Percentiles rank a stretch among this genome's conserved stretches.
phyloP scores from a whole-genome alignment of 2,113 vertebrate species.

The Raja brachyura region DNA sequence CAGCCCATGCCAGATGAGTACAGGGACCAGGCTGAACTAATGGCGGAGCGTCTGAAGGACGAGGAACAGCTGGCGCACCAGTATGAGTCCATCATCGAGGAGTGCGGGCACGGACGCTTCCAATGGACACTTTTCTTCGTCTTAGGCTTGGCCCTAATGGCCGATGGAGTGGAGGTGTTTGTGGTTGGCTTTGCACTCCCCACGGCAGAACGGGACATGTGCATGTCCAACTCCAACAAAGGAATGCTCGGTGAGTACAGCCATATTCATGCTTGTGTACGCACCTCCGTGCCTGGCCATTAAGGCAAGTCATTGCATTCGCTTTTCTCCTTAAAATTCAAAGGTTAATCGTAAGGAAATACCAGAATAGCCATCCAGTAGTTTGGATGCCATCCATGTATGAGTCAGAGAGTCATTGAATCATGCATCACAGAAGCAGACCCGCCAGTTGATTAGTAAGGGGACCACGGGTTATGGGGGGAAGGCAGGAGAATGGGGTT shows the following conservation, averaged over 20 bases:
- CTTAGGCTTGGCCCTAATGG: slow-evolving; percentile 90
- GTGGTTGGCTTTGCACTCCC: slow-evolving; percentile 92
- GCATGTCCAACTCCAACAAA: slow-evolving; percentile 87
- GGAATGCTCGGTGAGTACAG: slow-evolving; percentile 84
- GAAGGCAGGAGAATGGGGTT: too few species aligned
- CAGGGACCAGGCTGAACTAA: slow-evolving; percentile 63
- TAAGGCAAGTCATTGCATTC: background rate
- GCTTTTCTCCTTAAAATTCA: too few species aligned
- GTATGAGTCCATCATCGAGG: slow-evolving; percentile 90
- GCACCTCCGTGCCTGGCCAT: too few species aligned
- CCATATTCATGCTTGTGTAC: background rate
- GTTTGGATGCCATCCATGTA: background rate
- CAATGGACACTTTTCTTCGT: slow-evolving; percentile 92
- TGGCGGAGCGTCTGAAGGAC: slow-evolving; percentile 72
- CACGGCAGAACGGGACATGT: slow-evolving; percentile 97
- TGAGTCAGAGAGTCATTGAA: too few species aligned
- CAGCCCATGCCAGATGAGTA: slow-evolving; percentile 56
- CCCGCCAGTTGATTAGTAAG: too few species aligned
- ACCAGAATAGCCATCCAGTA: background rate
- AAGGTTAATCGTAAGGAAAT: background rate
- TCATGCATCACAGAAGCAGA: too few species aligned
- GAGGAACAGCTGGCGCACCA: slow-evolving; percentile 87
- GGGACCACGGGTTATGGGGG: too few species aligned
- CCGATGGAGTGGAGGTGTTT: slow-evolving; percentile 90
- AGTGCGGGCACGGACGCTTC: slow-evolving; percentile 92